These are phyloP conservation scores for Drosophila pectinifera DNA, from an alignment of 1,140 invertebrate genomes.

Conservation along the genomic window DNA sequence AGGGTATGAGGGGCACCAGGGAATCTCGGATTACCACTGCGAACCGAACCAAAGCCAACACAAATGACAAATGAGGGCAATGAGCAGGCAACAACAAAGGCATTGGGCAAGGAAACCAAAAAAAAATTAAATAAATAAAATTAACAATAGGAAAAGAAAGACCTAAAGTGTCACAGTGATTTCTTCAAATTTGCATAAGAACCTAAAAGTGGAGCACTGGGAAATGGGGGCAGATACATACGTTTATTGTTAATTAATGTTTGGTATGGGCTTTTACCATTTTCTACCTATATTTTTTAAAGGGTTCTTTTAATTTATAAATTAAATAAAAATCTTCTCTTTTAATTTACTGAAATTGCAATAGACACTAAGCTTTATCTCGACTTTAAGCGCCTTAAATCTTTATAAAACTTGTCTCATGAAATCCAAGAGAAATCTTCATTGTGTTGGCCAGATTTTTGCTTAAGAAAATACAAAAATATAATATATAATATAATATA, in stretches of 20 bases:
- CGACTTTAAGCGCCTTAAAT: neutral
- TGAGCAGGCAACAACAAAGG: constrained; percentile 32
- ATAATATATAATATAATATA: no score
- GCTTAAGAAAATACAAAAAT: no score
- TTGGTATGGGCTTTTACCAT: neutral
- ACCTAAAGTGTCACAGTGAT: constrained; percentile 57
- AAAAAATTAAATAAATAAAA: constrained; percentile 52
- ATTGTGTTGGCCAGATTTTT: no score
- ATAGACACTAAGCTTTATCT: no score
- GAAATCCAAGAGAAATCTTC: constrained; percentile 3
- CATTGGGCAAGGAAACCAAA: constrained; percentile 29
- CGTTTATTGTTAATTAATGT: constrained; percentile 7
- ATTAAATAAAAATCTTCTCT: neutral
- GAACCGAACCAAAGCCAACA: constrained; percentile 31
- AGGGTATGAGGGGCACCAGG: constrained; percentile 4
- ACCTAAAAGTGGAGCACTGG: constrained; percentile 29
- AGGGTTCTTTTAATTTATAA: neutral
- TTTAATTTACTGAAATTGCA: neutral
- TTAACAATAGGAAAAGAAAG: constrained; percentile 22
- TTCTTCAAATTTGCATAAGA: constrained; percentile 37
- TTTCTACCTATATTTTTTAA: no score
- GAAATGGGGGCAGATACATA: constrained; percentile 37
- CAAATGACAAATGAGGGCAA: constrained; percentile 77
- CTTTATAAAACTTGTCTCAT: neutral
- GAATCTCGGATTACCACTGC: constrained; percentile 40